Conservation (phyloP, 2,113 vertebrate species). For the Callorhinus ursinus region DNA sequence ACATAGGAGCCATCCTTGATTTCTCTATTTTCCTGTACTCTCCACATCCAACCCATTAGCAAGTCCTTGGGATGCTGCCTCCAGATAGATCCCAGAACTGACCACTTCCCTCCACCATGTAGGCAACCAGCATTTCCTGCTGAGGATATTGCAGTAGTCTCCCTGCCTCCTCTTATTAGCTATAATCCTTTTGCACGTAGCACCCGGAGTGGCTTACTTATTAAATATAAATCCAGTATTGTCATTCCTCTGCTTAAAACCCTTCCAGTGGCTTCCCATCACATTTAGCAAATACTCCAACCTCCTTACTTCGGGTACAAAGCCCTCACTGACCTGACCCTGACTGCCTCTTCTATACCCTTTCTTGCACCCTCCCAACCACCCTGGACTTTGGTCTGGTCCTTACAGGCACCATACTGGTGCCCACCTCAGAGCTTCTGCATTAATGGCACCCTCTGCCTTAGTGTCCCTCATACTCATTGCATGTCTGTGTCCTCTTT, state of each 20-base stretch:
- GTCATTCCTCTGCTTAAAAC: background rate
- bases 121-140: background rate
- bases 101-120: background rate
- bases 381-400: background rate
- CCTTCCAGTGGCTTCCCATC: background rate
- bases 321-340: background rate
- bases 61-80: background rate
- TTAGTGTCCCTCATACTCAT: background rate
- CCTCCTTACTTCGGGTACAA: background rate
- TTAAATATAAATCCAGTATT: background rate
- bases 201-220: background rate
- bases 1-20: background rate
- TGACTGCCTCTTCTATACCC: background rate
- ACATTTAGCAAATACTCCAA: background rate
- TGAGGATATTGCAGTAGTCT: background rate
- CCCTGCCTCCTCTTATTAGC: background rate
- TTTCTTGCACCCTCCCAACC: background rate
- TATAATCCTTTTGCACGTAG: background rate
- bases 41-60: background rate
- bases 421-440: background rate
- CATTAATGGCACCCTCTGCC: background rate
- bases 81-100: background rate
- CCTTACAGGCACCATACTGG: background rate
- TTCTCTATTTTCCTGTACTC: background rate
- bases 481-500: background rate